Evolutionary conservation across 2,888 invertebrate species (phyloP).

Genomic region (Epiblema foenella): DNA sequence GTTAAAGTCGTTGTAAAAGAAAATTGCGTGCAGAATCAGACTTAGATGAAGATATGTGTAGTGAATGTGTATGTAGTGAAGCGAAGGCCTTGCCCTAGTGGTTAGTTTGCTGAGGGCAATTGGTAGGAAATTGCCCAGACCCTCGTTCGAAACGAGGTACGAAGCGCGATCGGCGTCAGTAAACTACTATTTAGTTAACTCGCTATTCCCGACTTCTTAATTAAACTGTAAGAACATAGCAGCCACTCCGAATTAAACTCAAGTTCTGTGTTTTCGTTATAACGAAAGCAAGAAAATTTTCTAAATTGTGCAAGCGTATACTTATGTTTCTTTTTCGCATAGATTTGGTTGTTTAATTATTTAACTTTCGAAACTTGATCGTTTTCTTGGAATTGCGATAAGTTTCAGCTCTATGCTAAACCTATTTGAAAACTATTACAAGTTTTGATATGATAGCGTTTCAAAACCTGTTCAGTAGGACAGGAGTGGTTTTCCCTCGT

Average conservation of each 20-base stretch:
- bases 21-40: slow-evolving; percentile 34
- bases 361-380: slow-evolving; percentile 18
- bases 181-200: slow-evolving; percentile 30
- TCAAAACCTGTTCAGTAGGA: background rate
- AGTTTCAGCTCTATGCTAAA: no score
- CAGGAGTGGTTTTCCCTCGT: slow-evolving; percentile 37
- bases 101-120: slow-evolving; percentile 39
- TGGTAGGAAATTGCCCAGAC: slow-evolving; percentile 41
- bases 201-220: slow-evolving; percentile 36
- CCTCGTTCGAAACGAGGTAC: slow-evolving; percentile 15
- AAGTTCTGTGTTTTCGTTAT: slow-evolving; percentile 13
- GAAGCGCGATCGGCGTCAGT: slow-evolving; percentile 18
- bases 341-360: slow-evolving; percentile 34
- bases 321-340: slow-evolving; percentile 28
- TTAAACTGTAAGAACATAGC: slow-evolving; percentile 28
- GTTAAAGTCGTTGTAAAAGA: slow-evolving; percentile 35
- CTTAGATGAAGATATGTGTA: slow-evolving; percentile 20
- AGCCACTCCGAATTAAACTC: slow-evolving; percentile 22
- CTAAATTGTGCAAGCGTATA: slow-evolving; percentile 33
- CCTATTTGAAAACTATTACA: no score
- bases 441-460: background rate
- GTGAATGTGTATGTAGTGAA: background rate
- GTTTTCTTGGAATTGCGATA: slow-evolving; percentile 3
- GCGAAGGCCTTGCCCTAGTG: slow-evolving; percentile 41
- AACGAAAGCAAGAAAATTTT: slow-evolving; percentile 17